Evolutionary conservation across 1,140 invertebrate species (phyloP), one percentile per base, ranked within the genome.

Genomic region (Drosophila ogumai): DNA sequence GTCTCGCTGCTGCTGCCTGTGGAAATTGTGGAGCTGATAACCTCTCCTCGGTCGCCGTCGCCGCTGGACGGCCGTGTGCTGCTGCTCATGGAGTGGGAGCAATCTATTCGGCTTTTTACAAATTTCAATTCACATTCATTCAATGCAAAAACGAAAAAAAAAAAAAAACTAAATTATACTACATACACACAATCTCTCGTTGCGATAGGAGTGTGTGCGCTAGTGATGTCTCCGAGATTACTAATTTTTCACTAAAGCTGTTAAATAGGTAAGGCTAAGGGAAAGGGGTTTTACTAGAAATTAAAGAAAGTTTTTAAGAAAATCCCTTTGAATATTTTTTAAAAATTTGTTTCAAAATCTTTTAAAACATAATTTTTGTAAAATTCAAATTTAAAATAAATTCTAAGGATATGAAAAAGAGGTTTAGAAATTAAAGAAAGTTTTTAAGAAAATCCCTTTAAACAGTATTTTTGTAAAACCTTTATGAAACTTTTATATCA

Each of bases 41-140:
- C 69, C 69, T 59, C 67, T 25, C 36, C 47, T 17, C 47, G 47
- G 47, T 31, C 15, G 32, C 50, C 17, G 47, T 50, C 13, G 22
- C 25, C 32, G 43, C 43, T 9, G 41, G 40, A 8, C 66, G 41
- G 36, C 60, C 50, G 50, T 67, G 50, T 56, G 34, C 50, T 58
- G 46, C 46, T 50, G 57, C 19, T 41, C 59, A 63, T 66, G 49
- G 69, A 72, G 69, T 72, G 54, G 67, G 69, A 58, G 69, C 65
- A 68, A 65, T 65, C 65, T 68, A 50, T 66, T 65, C 46, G 59
- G 52, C 36, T 17, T 71, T 81, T 86, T 86, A 86, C 82, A 86
- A 86, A 64, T 87, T 86, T 75, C 32, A 79, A 72, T 73, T 73
- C 67, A 59, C 38, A 82, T 86, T 86, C 82, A 86, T 86, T 78